Conservation (phyloP, 2,113 vertebrate genomes). For the Jacana jacana region DNA sequence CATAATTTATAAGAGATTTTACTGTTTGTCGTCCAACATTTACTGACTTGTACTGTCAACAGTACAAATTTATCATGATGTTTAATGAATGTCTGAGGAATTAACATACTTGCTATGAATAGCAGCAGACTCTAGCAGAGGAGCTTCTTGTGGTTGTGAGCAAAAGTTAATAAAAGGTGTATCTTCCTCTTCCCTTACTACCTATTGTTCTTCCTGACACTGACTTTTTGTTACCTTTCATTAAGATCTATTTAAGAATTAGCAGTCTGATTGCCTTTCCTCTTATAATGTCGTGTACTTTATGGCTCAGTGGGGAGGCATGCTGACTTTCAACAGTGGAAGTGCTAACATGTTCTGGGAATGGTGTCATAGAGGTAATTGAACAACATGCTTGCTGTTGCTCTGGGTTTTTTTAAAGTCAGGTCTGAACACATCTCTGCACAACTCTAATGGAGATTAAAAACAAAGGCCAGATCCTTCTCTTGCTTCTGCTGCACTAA, state of each 20-base stretch:
- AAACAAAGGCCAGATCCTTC: not conserved
- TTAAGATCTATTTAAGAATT: conserved; percentile 12
- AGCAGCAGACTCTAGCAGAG: not conserved
- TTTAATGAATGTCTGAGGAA: not conserved
- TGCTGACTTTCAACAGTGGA: not conserved
- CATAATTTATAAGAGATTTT: conserved; percentile 26
- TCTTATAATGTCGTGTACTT: not conserved
- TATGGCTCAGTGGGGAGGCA: not conserved
- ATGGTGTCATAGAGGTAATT: not conserved
- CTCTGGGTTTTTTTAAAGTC: not conserved
- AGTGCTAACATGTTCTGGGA: not conserved
- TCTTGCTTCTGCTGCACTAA: not conserved
- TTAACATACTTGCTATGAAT: not conserved
- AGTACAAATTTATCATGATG: not conserved
- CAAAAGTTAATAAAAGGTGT: not conserved
- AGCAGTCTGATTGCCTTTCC: conserved; percentile 20
- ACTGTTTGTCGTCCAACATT: not conserved
- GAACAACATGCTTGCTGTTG: not conserved
- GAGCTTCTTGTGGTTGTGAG: not conserved
- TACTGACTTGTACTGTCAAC: conserved; percentile 23
- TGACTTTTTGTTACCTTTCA: not conserved
- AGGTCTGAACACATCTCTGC: not conserved
- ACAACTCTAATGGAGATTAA: not conserved
- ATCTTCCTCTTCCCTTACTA: not conserved
- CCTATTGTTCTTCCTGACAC: not conserved